A percentile compares a stretch with the other conserved stretches of the same genome.
These are phyloP conservation scores for Uria lomvia DNA, from an alignment of 2,113 vertebrate species.

Conservation along the genomic window DNA sequence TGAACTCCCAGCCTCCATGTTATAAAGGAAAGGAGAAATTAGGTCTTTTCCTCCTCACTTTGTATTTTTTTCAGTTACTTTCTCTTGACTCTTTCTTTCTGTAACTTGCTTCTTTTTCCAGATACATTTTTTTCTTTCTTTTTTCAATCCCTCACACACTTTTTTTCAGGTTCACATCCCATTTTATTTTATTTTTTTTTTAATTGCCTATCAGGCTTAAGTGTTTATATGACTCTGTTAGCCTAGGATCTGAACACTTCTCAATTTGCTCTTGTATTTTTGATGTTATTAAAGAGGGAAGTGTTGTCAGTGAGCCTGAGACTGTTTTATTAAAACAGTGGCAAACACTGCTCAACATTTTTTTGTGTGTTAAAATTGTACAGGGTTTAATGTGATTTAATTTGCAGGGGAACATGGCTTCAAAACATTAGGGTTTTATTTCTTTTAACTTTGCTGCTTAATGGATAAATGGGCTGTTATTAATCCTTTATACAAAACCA, in stretches of 20 bases:
- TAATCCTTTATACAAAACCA: background rate
- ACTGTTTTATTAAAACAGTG: background rate
- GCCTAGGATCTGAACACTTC: background rate
- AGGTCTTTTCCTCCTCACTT: background rate
- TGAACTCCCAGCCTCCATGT: background rate
- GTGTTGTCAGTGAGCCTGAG: background rate
- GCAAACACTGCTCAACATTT: background rate
- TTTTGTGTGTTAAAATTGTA: background rate
- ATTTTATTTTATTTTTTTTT: background rate
- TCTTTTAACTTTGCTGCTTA: background rate
- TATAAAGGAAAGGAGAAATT: background rate
- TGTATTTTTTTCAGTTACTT: background rate
- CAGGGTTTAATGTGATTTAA: background rate
- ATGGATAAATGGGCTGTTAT: background rate
- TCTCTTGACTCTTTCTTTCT: background rate
- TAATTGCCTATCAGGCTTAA: background rate
- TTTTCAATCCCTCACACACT: background rate
- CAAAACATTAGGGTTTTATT: background rate
- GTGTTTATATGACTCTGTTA: background rate
- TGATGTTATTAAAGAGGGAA: background rate
- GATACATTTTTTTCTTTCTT: background rate
- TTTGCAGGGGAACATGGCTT: background rate
- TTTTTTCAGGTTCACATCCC: background rate
- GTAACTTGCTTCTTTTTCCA: background rate
- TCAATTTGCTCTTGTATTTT: background rate